Evolutionary conservation across 2,113 vertebrate genomes (phyloP), one percentile per base, ranked within the genome.

Genomic region (Microcebus tavaratra): DNA sequence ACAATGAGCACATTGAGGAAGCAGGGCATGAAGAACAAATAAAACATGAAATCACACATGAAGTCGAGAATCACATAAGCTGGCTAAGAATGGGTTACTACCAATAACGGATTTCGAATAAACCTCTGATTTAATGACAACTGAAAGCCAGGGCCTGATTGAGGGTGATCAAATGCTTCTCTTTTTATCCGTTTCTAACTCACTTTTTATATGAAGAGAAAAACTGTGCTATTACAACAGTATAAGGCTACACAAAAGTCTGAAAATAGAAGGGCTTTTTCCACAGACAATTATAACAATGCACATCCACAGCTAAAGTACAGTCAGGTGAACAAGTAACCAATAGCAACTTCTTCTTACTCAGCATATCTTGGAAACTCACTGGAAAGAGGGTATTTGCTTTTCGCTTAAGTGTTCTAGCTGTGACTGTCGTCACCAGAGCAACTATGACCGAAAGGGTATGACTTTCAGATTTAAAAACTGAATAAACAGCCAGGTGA

Each of bases 91-190:
- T 1, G 84, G 88, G 95, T 97, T 96, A 97, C 87, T 90, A 97
- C 92, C 67, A 97, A 95, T 94, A 95, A 97, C 25, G 5, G 91
- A 94, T 97, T 96, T 97, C 95, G 83, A 96, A 96, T 87, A 95
- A 93, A 87, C 88, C 97, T 95, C 91, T 94, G 96, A 97, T 95
- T 97, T 97, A 97, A 97, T 96, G 97, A 97, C 83, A 95, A 91
- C 53, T 18, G n/a, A 94, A 95, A 97, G 96, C 94, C 81, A 29
- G 65, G 20, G 87, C 53, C 93, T 98, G 97, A 98, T 85, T 95
- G 95, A 97, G 92, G 92, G 92, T 90, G 97, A 97, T 97, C 98
- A 97, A 96, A 97, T 83, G 73, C 92, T 81, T 98, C 96, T 96
- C 94, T 95, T 95, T 97, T 82, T 90, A 86, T 88, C 94, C 93